phyloP scores from a whole-genome alignment of 1,140 invertebrate species.

The Notospermus geniculatus region DNA sequence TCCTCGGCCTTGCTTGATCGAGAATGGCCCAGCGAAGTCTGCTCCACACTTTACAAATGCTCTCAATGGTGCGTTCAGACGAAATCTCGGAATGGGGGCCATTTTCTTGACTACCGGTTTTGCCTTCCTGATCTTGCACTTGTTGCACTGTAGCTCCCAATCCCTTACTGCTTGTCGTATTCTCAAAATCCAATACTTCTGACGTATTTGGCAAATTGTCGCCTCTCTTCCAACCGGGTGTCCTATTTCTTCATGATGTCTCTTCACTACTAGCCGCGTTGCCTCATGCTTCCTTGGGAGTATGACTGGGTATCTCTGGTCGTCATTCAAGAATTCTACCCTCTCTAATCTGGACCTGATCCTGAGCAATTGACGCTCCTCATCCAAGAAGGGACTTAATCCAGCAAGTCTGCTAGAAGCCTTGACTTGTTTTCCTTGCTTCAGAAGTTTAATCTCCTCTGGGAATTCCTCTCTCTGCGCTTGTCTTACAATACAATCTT shows the following conservation, averaged over 20 bases:
- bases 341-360: slow-evolving; percentile 9
- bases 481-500: slow-evolving; percentile 12
- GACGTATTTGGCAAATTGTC: not conserved
- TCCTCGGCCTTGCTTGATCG: too few species aligned
- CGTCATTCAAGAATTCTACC: slow-evolving; percentile 11
- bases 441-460: not conserved
- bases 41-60: not conserved
- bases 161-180: not conserved
- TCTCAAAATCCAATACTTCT: not conserved
- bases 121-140: not conserved
- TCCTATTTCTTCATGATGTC: slow-evolving; percentile 13
- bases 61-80: not conserved
- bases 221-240: not conserved
- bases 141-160: not conserved
- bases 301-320: slow-evolving; percentile 17
- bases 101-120: slow-evolving; percentile 11
- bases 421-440: slow-evolving; percentile 7
- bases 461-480: slow-evolving; percentile 12
- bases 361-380: slow-evolving; percentile 11
- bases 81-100: slow-evolving; percentile 5
- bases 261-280: slow-evolving; percentile 21
- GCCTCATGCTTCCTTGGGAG: slow-evolving; percentile 16
- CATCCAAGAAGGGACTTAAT: slow-evolving; percentile 18
- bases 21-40: too few species aligned
- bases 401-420: slow-evolving; percentile 6